Conservation (phyloP, 2,113 vertebrate genomes). For the Copsychus sechellarum region DNA sequence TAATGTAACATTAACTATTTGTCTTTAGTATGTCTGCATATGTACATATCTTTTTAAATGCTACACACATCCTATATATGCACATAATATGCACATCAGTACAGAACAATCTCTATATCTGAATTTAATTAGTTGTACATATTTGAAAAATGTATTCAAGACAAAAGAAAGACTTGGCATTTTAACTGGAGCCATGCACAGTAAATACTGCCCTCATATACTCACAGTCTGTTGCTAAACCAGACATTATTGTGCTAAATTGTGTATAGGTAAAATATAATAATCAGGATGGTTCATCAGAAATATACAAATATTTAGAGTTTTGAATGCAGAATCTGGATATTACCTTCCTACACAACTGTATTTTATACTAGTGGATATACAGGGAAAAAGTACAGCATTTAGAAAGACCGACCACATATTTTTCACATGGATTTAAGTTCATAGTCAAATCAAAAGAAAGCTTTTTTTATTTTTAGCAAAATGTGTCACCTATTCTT, state of each 20-base stretch:
- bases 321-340: not conserved
- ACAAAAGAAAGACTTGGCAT: not conserved
- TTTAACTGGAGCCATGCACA: not conserved
- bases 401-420: not conserved
- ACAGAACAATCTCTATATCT: not conserved
- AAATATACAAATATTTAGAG: not conserved
- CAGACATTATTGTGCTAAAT: not conserved
- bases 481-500: not conserved
- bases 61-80: not conserved
- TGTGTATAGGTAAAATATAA: not conserved
- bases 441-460: not conserved
- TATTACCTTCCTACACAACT: not conserved
- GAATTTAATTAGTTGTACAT: not conserved
- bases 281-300: not conserved
- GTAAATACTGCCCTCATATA: not conserved
- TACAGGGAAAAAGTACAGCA: not conserved
- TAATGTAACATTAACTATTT: constrained; percentile 12
- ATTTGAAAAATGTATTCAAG: not conserved
- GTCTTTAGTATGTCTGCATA: not conserved
- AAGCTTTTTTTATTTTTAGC: not conserved
- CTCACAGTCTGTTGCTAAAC: not conserved
- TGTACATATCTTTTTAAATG: not conserved
- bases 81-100: not conserved
- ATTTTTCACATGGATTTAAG: not conserved
- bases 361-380: not conserved